A percentile compares a stretch with the other conserved stretches of the same genome.
These are phyloP conservation scores for Hymenopus coronatus DNA, from an alignment of 2,888 invertebrate species.

Conservation along the genomic window DNA sequence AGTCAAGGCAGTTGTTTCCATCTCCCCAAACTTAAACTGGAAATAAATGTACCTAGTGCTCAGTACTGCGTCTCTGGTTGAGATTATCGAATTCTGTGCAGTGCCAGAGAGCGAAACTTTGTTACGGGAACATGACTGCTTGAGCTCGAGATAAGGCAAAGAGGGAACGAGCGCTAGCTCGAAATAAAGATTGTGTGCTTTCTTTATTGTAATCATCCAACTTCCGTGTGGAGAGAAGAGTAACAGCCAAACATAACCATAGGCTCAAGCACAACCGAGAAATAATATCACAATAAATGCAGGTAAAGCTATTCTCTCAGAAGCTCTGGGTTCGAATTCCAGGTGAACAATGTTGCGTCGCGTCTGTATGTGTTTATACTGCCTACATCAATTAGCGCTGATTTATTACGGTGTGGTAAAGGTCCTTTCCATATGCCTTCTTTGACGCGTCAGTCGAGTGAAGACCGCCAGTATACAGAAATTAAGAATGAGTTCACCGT, in stretches of 20 bases:
- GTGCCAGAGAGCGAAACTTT: neutral
- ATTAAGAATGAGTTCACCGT: too few relatives aligned
- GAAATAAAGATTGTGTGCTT: neutral
- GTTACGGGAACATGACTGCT: neutral
- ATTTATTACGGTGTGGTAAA: too few relatives aligned
- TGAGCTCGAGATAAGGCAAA: neutral
- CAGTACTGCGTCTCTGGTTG: neutral
- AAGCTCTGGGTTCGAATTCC: too few relatives aligned
- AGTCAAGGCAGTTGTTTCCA: neutral
- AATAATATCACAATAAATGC: too few relatives aligned
- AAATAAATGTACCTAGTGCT: neutral
- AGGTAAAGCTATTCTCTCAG: too few relatives aligned
- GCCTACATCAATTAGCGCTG: too few relatives aligned
- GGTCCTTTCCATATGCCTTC: too few relatives aligned
- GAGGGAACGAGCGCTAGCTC: neutral
- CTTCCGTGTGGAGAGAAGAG: neutral
- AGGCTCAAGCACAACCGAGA: too few relatives aligned
- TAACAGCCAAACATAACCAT: neutral
- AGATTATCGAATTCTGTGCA: neutral
- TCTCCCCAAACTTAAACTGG: neutral
- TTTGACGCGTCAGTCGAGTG: too few relatives aligned
- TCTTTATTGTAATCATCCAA: neutral
- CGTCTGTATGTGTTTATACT: too few relatives aligned
- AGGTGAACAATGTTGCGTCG: too few relatives aligned
- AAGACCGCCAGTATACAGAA: too few relatives aligned